A percentile compares a stretch with the other conserved stretches of the same genome.
Evolutionary conservation across 2,797 vertebrate species (phyloP).

Genomic region (Valencia hispanica): DNA sequence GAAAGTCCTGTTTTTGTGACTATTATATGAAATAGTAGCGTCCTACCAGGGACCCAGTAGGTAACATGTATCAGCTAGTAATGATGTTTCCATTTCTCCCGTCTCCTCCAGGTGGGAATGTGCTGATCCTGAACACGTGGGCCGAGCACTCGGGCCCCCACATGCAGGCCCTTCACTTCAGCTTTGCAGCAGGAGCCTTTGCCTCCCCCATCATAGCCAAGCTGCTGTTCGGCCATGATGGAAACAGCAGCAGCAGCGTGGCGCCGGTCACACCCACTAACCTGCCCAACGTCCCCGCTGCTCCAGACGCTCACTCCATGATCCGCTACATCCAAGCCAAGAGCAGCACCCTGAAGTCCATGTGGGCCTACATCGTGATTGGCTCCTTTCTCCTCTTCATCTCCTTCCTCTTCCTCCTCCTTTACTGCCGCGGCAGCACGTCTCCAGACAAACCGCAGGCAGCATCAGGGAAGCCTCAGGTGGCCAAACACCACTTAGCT

Average conservation of each 20-base stretch:
- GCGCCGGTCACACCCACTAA: background rate
- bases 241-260: slow-evolving; percentile 15
- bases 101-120: slow-evolving; percentile 86
- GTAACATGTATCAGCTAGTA: too few species aligned
- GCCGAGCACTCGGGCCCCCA: slow-evolving; percentile 86
- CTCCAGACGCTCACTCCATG: background rate
- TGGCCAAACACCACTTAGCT: slow-evolving; percentile 83
- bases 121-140: slow-evolving; percentile 90
- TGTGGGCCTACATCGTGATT: slow-evolving; percentile 89
- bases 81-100: background rate
- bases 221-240: slow-evolving; percentile 74
- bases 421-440: slow-evolving; percentile 72
- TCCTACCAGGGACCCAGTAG: background rate
- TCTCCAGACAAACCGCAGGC: slow-evolving; percentile 60
- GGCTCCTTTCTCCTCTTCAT: slow-evolving; percentile 83
- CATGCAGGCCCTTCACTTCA: slow-evolving; percentile 96
- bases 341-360: slow-evolving; percentile 62
- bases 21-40: background rate
- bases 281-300: background rate
- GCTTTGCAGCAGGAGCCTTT: slow-evolving; percentile 91
- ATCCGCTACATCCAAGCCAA: background rate
- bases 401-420: slow-evolving; percentile 82
- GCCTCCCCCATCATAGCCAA: slow-evolving; percentile 90
- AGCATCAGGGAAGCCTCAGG: slow-evolving; percentile 53
- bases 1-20: too few species aligned